phyloP scores from a whole-genome alignment of 2,888 invertebrate species.

The Drosophila paucipuncta region DNA sequence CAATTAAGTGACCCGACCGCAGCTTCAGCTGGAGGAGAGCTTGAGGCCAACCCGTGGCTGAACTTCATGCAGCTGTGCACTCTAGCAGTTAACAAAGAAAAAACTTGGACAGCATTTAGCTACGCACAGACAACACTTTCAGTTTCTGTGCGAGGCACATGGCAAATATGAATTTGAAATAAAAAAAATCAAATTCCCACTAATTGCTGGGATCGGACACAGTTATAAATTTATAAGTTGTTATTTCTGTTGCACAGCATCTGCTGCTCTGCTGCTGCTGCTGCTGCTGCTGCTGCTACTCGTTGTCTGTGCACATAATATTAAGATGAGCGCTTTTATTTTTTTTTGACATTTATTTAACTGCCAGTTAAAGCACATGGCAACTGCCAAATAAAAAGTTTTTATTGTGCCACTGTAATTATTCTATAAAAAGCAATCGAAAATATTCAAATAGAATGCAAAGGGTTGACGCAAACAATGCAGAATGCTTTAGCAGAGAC shows the following conservation, averaged over 20 bases:
- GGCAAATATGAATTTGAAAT: background rate
- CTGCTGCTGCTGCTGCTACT: slow-evolving; percentile 23
- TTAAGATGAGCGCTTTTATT: slow-evolving; percentile 32
- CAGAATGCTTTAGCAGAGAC: background rate
- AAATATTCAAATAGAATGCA: background rate
- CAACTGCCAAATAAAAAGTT: background rate
- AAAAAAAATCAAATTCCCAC: slow-evolving; percentile 83
- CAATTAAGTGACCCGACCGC: slow-evolving; percentile 66
- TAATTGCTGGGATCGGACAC: slow-evolving; percentile 84
- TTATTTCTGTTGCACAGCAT: slow-evolving; percentile 47
- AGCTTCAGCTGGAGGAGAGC: slow-evolving; percentile 20
- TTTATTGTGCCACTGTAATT: background rate
- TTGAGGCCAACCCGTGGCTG: slow-evolving; percentile 44
- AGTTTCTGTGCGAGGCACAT: slow-evolving; percentile 26
- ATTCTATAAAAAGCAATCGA: background rate
- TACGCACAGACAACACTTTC: slow-evolving; percentile 64
- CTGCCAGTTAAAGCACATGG: slow-evolving; percentile 21
- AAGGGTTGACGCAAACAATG: background rate
- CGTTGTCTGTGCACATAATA: slow-evolving; percentile 39
- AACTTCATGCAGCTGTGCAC: slow-evolving; percentile 59
- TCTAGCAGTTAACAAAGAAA: slow-evolving; percentile 58
- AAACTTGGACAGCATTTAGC: slow-evolving; percentile 54
- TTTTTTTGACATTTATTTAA: slow-evolving; percentile 30
- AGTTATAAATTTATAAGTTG: slow-evolving; percentile 80
- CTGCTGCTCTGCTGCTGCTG: slow-evolving; percentile 24